These are phyloP conservation scores for Tinamus guttatus DNA, from an alignment of 2,113 vertebrate species.

Conservation along the genomic window DNA sequence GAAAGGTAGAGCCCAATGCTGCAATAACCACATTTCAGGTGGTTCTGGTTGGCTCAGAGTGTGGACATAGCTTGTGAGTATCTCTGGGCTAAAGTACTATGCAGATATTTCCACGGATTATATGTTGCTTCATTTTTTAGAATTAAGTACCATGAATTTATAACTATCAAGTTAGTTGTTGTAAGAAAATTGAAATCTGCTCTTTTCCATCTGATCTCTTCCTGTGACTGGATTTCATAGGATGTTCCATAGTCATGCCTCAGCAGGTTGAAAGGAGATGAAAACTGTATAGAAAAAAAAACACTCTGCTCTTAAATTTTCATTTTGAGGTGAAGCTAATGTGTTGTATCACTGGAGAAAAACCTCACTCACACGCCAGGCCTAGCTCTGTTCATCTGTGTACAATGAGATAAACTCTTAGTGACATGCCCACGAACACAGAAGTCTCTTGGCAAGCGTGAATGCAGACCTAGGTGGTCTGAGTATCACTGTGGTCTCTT, in stretches of 20 bases:
- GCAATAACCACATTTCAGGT: not conserved
- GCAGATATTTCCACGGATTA: not conserved
- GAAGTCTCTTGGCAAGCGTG: not conserved
- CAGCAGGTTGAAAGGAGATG: not conserved
- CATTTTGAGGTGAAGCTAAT: not conserved
- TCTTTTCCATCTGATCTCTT: not conserved
- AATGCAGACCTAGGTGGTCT: not conserved
- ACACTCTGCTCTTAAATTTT: not conserved
- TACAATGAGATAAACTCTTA: too few relatives aligned
- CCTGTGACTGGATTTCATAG: not conserved
- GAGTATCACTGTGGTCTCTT: not conserved
- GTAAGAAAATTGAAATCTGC: not conserved
- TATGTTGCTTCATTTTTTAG: not conserved
- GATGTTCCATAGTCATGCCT: not conserved
- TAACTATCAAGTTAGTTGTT: not conserved
- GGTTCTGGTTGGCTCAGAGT: not conserved
- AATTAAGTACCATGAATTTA: not conserved
- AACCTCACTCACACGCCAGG: not conserved
- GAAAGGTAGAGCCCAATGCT: not conserved
- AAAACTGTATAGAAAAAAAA: not conserved
- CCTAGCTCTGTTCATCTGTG: not conserved
- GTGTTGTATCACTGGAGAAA: not conserved
- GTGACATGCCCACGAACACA: not conserved
- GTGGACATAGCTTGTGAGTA: not conserved
- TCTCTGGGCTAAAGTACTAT: not conserved